phyloP scores from a whole-genome alignment of 2,113 vertebrate species.

The Oreochromis tanganicae region DNA sequence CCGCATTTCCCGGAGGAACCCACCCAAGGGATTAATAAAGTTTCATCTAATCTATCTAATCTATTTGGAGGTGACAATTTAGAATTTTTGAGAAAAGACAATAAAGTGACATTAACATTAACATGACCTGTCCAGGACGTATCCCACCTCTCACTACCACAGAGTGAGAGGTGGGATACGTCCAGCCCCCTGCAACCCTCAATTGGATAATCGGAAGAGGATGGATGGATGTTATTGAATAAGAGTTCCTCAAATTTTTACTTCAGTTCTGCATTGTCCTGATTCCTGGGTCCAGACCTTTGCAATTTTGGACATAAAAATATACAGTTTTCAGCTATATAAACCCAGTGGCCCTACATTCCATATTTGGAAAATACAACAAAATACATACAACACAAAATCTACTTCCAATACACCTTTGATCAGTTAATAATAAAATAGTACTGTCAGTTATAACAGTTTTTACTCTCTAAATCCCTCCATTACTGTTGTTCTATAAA shows the following conservation, averaged over 20 bases:
- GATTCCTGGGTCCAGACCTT: neutral
- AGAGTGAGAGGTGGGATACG: neutral
- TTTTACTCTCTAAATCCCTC: neutral
- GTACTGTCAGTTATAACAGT: neutral
- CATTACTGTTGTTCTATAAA: neutral
- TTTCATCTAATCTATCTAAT: no score
- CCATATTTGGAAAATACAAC: accelerated
- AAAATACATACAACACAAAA: neutral
- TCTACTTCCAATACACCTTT: neutral
- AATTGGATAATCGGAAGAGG: neutral
- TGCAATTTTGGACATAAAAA: neutral
- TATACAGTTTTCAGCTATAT: neutral
- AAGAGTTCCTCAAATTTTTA: neutral
- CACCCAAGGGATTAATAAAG: no score
- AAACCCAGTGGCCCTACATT: neutral
- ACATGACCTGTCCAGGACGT: neutral
- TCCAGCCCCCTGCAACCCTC: neutral
- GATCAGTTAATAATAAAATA: neutral
- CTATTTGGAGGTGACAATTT: neutral
- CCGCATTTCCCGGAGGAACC: no score
- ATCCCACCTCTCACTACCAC: accelerated
- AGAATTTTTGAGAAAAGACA: neutral
- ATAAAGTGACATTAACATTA: neutral
- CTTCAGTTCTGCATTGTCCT: neutral
- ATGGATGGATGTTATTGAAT: neutral